These are phyloP conservation scores for Carapus acus DNA, from an alignment of 2,797 vertebrate genomes.

Conservation along the genomic window DNA sequence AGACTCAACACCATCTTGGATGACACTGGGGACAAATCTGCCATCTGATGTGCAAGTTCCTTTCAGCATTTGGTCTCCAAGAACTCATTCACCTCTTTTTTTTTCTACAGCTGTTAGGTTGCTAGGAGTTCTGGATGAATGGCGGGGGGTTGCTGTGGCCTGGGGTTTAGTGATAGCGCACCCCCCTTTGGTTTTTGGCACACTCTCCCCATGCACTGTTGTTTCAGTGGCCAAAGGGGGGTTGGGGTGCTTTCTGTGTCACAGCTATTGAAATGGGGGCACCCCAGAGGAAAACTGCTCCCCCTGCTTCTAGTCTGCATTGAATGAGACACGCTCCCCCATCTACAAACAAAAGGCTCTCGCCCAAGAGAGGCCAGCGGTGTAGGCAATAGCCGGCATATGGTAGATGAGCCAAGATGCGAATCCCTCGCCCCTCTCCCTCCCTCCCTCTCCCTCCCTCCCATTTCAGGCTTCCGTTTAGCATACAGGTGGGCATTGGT, in stretches of 20 bases:
- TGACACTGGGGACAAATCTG: conserved; percentile 50
- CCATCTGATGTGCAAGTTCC: conserved; percentile 47
- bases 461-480: conserved; percentile 59
- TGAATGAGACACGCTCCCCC: conserved; percentile 69
- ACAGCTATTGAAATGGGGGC: conserved; percentile 55
- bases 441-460: neutral
- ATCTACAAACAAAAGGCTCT: conserved; percentile 61
- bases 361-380: conserved; percentile 51
- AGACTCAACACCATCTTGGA: conserved; percentile 4
- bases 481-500: conserved; percentile 84
- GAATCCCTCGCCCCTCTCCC: conserved; percentile 9
- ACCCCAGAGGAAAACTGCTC: conserved; percentile 42
- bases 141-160: conserved; percentile 14
- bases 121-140: conserved; percentile 41
- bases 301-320: conserved; percentile 37
- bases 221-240: conserved; percentile 44
- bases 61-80: conserved; percentile 38
- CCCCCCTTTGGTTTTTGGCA: conserved; percentile 53
- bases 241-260: conserved; percentile 30
- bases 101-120: conserved; percentile 61
- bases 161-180: conserved; percentile 43
- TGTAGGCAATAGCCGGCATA: conserved; percentile 65
- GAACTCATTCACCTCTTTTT: conserved; percentile 39
- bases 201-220: conserved; percentile 55
- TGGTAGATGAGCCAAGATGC: conserved; percentile 63